Conservation (phyloP, 1,140 invertebrate species). For the Drosophila mojavensis region DNA sequence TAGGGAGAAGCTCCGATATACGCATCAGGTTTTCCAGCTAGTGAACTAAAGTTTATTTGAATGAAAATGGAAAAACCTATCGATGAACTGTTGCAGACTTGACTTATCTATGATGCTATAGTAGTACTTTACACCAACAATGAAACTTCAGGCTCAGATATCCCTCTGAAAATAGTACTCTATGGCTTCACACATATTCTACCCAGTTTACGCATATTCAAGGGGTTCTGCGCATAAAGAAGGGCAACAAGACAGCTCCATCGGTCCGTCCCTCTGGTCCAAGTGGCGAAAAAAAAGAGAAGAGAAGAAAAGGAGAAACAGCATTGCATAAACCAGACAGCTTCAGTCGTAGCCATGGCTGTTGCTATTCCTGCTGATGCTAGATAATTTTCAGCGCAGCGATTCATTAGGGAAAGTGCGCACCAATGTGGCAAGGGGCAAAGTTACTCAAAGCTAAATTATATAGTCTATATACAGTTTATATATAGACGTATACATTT, state of each 20-base stretch:
- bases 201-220: no score
- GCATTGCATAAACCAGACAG: conserved; percentile 48
- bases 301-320: conserved; percentile 17
- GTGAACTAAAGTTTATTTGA: no score
- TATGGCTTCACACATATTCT: no score
- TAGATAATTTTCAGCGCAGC: conserved; percentile 72
- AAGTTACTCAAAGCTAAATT: not conserved
- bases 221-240: not conserved
- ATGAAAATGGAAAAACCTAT: no score
- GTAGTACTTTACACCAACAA: no score
- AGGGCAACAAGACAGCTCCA: conserved; percentile 18
- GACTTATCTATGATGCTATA: no score
- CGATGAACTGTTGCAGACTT: no score
- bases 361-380: conserved; percentile 30
- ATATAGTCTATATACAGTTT: not conserved
- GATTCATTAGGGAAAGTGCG: conserved; percentile 67
- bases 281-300: conserved; percentile 62
- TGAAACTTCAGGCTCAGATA: no score
- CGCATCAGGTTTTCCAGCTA: no score
- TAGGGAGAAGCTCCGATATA: no score
- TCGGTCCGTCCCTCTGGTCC: conserved; percentile 47
- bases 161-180: no score
- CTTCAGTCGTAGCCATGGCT: not conserved
- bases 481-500: not conserved
- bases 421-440: conserved; percentile 3